Conservation (phyloP, 2,888 invertebrate species). For the Eilema sororculum region DNA sequence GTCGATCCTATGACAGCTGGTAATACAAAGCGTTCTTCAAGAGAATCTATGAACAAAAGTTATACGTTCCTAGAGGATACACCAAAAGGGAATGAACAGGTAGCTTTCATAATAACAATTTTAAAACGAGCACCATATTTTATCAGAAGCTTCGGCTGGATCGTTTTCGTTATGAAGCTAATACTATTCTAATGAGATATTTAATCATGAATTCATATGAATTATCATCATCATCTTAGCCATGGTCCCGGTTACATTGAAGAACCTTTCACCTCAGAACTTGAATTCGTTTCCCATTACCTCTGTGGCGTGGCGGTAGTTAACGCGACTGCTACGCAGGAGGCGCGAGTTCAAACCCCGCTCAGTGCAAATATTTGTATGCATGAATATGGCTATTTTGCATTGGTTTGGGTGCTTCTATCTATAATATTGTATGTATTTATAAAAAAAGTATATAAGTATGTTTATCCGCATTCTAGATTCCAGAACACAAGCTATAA, state of each 20-base stretch:
- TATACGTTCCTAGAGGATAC: neutral
- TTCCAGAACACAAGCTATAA: too few species aligned
- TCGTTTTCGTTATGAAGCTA: neutral
- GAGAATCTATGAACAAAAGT: neutral
- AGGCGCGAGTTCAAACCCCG: too few species aligned
- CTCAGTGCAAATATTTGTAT: too few species aligned
- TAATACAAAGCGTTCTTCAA: neutral
- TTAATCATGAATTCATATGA: neutral
- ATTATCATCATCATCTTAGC: neutral
- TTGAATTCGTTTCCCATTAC: neutral
- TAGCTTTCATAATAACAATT: neutral
- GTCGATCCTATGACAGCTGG: conserved; percentile 10
- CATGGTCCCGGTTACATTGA: neutral
- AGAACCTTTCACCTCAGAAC: neutral
- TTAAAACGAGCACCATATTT: neutral
- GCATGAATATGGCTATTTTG: too few species aligned
- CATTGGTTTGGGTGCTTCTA: too few species aligned
- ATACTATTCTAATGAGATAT: neutral
- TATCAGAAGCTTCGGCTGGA: neutral
- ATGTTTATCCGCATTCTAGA: too few species aligned
- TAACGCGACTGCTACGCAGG: too few species aligned
- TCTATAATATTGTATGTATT: too few species aligned
- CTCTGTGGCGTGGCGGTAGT: too few species aligned
- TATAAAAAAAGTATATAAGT: too few species aligned
- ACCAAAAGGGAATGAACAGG: conserved; percentile 5